Evolutionary conservation across 2,888 invertebrate species (phyloP).

Genomic region (Chorisops tibialis): DNA sequence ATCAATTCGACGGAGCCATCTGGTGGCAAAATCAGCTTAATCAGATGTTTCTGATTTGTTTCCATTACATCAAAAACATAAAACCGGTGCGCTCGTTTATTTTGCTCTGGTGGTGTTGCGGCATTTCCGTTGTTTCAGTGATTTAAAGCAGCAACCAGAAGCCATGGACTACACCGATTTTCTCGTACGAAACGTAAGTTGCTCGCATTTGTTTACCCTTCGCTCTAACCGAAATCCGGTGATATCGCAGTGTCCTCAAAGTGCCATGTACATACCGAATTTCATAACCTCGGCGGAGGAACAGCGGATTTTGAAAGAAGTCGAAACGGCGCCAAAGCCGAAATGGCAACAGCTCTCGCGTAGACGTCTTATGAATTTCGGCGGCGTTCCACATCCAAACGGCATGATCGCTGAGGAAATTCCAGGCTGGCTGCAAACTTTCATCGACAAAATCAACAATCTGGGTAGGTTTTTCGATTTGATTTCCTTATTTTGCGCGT

Average conservation of each 20-base stretch:
- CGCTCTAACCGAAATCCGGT: neutral
- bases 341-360: slow-evolving; percentile 94
- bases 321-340: slow-evolving; percentile 81
- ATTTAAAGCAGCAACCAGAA: neutral
- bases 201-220: neutral
- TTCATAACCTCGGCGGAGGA: slow-evolving; percentile 78
- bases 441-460: slow-evolving; percentile 66
- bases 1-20: no score
- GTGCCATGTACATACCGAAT: slow-evolving; percentile 72
- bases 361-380: slow-evolving; percentile 95
- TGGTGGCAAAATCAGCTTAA: no score
- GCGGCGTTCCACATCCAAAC: slow-evolving; percentile 88
- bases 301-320: slow-evolving; percentile 64
- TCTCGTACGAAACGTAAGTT: slow-evolving; percentile 27
- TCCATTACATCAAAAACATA: no score
- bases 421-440: slow-evolving; percentile 77
- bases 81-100: no score
- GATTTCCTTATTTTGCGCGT: neutral
- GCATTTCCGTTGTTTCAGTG: no score
- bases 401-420: slow-evolving; percentile 91
- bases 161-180: slow-evolving; percentile 31
- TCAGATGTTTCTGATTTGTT: no score
- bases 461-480: slow-evolving; percentile 54
- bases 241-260: slow-evolving; percentile 45
- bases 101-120: no score